phyloP scores from a whole-genome alignment of 2,888 invertebrate species.

The Drymonia ruficornis region DNA sequence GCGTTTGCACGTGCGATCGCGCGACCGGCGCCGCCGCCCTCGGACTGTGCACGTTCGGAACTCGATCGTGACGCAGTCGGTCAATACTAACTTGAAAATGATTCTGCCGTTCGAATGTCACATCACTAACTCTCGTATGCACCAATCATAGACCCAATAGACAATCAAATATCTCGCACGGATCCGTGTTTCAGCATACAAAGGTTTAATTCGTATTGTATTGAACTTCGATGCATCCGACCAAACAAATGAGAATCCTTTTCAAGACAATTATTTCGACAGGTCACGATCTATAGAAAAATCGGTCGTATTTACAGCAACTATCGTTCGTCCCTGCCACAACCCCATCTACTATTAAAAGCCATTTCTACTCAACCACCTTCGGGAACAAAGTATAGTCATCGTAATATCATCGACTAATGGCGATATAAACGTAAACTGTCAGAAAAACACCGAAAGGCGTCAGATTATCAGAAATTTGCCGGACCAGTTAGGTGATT shows the following conservation, averaged over 20 bases:
- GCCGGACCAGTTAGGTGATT: too few relatives aligned
- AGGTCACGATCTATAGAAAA: background rate
- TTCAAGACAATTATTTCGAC: background rate
- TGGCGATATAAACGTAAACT: too few relatives aligned
- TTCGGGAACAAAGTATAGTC: conserved; percentile 37
- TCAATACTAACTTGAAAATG: conserved; percentile 6
- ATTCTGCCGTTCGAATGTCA: too few relatives aligned
- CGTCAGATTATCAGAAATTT: too few relatives aligned
- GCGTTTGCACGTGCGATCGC: conserved; percentile 74
- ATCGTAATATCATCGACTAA: conserved; percentile 16
- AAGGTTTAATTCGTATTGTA: too few relatives aligned
- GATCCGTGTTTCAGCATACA: too few relatives aligned
- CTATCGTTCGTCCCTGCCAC: conserved; percentile 36
- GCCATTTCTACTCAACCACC: background rate
- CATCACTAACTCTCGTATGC: too few relatives aligned
- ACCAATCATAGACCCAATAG: too few relatives aligned
- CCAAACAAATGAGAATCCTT: conserved; percentile 1
- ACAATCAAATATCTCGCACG: too few relatives aligned
- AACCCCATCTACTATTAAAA: conserved; percentile 34
- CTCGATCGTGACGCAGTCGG: conserved; percentile 18
- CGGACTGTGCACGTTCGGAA: conserved; percentile 56
- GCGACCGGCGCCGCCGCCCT: conserved; percentile 56
- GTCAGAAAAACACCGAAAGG: too few relatives aligned
- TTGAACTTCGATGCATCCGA: background rate
- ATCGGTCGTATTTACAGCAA: conserved; percentile 34